phyloP scores from a whole-genome alignment of 2,888 invertebrate genomes.

The Amiota minor region DNA sequence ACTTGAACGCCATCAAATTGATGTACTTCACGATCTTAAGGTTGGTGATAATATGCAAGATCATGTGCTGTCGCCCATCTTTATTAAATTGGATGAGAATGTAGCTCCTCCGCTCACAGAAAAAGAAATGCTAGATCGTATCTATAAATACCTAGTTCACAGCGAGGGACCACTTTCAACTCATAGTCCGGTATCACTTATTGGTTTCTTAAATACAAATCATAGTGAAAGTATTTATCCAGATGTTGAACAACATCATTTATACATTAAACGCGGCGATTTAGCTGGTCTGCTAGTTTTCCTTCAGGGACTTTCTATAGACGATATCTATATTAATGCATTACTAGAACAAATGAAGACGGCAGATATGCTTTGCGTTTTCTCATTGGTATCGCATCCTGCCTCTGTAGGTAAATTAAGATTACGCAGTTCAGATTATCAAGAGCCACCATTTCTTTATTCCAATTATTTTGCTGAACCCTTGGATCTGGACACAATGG shows the following conservation, averaged over 20 bases:
- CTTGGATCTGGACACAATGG: slow-evolving; percentile 76
- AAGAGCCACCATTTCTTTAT: slow-evolving; percentile 78
- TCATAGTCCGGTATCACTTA: slow-evolving; percentile 72
- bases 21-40: slow-evolving; percentile 54
- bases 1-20: slow-evolving; percentile 53
- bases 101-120: slow-evolving; percentile 46
- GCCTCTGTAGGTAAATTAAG: slow-evolving; percentile 75
- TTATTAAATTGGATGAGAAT: slow-evolving; percentile 70
- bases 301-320: slow-evolving; percentile 40
- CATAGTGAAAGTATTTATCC: slow-evolving; percentile 75
- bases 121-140: slow-evolving; percentile 58
- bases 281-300: slow-evolving; percentile 36
- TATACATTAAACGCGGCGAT: slow-evolving; percentile 57
- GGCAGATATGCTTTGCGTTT: slow-evolving; percentile 69
- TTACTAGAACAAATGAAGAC: slow-evolving; percentile 42
- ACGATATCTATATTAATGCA: slow-evolving; percentile 37
- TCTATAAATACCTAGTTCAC: slow-evolving; percentile 74
- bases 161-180: slow-evolving; percentile 74
- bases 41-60: slow-evolving; percentile 87
- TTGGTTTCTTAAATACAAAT: slow-evolving; percentile 76
- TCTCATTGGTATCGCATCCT: slow-evolving; percentile 73
- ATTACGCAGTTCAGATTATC: slow-evolving; percentile 75
- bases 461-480: slow-evolving; percentile 79
- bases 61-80: slow-evolving; percentile 78
- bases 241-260: slow-evolving; percentile 76